These are phyloP conservation scores for Propithecus deckenii DNA, from an alignment of 2,797 vertebrate species.

Conservation along the genomic window DNA sequence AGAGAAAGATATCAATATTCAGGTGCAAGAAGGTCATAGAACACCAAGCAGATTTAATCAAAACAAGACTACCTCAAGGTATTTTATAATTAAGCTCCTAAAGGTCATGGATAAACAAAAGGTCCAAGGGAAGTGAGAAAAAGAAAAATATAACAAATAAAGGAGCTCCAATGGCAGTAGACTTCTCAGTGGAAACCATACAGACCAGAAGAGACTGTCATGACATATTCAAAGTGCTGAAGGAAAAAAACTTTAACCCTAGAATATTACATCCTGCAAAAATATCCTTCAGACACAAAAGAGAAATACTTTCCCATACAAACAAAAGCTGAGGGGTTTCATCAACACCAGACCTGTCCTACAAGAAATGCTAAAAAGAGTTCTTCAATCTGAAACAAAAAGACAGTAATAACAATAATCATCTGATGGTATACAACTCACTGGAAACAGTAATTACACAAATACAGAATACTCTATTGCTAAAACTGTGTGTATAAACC, in stretches of 20 bases:
- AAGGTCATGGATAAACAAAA: background rate
- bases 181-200: background rate
- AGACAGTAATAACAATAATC: too few species aligned
- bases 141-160: background rate
- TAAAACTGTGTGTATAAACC: too few species aligned
- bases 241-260: background rate
- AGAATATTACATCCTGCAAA: background rate
- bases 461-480: too few species aligned
- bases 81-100: background rate
- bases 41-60: background rate
- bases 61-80: background rate
- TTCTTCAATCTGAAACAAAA: too few species aligned
- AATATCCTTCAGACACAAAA: background rate
- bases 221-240: background rate
- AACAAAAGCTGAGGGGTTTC: background rate
- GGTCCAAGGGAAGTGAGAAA: background rate
- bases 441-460: too few species aligned
- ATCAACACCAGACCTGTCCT: too few species aligned
- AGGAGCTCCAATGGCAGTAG: background rate
- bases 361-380: too few species aligned
- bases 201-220: background rate
- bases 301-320: background rate
- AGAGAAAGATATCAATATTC: background rate
- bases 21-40: background rate
- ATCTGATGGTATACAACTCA: too few species aligned